Percentiles rank a stretch among this genome's conserved stretches.
These are phyloP conservation scores for Lithobates pipiens DNA, from an alignment of 2,797 vertebrate species.

Conservation along the genomic window DNA sequence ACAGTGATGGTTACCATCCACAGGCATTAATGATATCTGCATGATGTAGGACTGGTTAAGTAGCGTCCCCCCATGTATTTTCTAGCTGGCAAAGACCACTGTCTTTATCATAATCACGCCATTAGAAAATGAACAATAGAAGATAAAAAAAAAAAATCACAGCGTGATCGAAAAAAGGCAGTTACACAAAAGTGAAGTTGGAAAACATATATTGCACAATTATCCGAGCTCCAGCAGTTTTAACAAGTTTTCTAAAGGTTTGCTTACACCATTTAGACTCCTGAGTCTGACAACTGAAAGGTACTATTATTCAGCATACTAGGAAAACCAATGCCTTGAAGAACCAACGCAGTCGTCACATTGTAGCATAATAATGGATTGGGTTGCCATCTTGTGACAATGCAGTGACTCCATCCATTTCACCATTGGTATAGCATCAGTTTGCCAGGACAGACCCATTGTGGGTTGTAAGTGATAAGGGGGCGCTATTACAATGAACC, in stretches of 20 bases:
- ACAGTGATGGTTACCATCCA: slow-evolving; percentile 48
- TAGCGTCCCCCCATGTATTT: slow-evolving; percentile 3
- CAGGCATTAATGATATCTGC: slow-evolving; percentile 54
- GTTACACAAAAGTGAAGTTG: background rate
- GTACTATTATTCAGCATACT: background rate
- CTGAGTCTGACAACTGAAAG: slow-evolving; percentile 9
- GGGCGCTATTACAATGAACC: too few relatives aligned
- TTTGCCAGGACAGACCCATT: too few relatives aligned
- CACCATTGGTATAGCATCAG: too few relatives aligned
- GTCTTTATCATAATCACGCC: background rate
- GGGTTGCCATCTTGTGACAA: too few relatives aligned
- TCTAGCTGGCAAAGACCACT: slow-evolving; percentile 5
- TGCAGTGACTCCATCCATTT: too few relatives aligned
- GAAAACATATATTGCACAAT: slow-evolving; percentile 21
- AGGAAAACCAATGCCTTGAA: background rate
- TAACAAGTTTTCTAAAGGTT: slow-evolving; percentile 9
- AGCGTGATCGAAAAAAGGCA: slow-evolving; percentile 1
- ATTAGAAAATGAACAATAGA: slow-evolving; percentile 40
- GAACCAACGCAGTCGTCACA: too few relatives aligned
- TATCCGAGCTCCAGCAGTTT: slow-evolving; percentile 6
- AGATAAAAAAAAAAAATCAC: slow-evolving; percentile 16
- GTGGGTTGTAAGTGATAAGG: too few relatives aligned
- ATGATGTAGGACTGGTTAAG: slow-evolving; percentile 6
- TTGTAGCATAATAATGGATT: too few relatives aligned
- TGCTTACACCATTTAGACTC: background rate